phyloP scores from a whole-genome alignment of 2,888 invertebrate genomes.

The Mechanitis messenoides region DNA sequence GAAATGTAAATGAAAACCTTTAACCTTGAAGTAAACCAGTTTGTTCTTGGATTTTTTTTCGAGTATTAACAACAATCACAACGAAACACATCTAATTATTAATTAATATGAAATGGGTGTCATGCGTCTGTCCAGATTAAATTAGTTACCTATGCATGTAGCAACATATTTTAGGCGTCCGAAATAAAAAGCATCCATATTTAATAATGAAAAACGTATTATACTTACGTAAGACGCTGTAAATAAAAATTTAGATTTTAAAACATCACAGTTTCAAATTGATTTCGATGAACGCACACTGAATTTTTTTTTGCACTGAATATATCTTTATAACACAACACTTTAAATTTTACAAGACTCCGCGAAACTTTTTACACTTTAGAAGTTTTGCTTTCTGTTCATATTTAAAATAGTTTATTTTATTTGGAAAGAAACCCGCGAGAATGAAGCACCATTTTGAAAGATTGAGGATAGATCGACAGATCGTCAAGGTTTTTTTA shows the following conservation, averaged over 20 bases:
- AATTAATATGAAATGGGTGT: conserved; percentile 22
- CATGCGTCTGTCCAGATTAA: conserved; percentile 17
- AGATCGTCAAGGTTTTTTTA: conserved; percentile 62
- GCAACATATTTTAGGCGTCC: conserved; percentile 16
- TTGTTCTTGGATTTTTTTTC: conserved; percentile 21
- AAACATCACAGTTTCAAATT: conserved; percentile 61
- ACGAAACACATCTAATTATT: conserved; percentile 17
- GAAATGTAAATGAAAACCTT: conserved; percentile 23
- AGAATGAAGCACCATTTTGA: conserved; percentile 71
- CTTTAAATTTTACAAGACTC: conserved; percentile 41
- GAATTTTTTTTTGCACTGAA: conserved; percentile 36
- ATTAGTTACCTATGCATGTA: conserved; percentile 9
- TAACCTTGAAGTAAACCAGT: conserved; percentile 31
- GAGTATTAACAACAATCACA: conserved; percentile 27
- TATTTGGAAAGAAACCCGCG: conserved; percentile 66
- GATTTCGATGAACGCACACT: conserved; percentile 41
- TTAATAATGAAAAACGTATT: conserved; percentile 53
- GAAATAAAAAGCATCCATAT: conserved; percentile 33
- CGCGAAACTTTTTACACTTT: conserved; percentile 36
- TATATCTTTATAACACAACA: conserved; percentile 34
- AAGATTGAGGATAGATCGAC: conserved; percentile 58
- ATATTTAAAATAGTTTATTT: conserved; percentile 53
- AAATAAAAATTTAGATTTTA: conserved; percentile 62
- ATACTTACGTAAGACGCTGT: conserved; percentile 70
- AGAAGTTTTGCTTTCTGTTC: conserved; percentile 44